Evolutionary conservation across 92 coral and sea anemone genomes (phyloP), one percentile per base, ranked within the genome.

Genomic region (Scolanthus callimorphus): DNA sequence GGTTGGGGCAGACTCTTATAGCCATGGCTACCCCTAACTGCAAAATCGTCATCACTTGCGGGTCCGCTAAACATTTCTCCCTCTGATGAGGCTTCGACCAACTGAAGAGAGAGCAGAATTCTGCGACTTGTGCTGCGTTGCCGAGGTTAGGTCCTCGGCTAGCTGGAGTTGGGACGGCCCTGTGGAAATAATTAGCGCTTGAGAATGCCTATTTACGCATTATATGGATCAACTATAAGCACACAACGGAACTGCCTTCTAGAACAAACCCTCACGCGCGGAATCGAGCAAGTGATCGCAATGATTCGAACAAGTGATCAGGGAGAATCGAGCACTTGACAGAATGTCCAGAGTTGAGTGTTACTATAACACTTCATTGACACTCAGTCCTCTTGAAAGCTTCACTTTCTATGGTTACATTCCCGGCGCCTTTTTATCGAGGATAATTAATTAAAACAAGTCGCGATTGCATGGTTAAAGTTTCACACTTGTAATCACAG

Each of bases 21-120:
- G 96, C 97, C 44, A 75, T 69, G 20, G 69, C 81, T 0, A 91
- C 89, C 17, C 96, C 97, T 52, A 63, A 56, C 24, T 73, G 85
- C 8, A 89, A 79, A 37, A 62, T 67, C 0, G 68, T 49, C 62
- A 90, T 78, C 23, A 73, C 26, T n/a, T 57, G 27, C 15, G 96
- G 91, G 3, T 65, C 39, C 2, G 48, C 41, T 9, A 52, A 24
- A 59, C 97, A 91, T 41, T 80, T 62, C 39, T 21, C 62, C 39
- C 39, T 59, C 53, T 91, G 91, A 31, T 57, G 70, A 20, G 79
- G 79, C 45, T 73, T 78, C 59, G 88, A 67, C 97, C 96, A 83
- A 1, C 80, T 49, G 71, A 69, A 64, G 31, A 67, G 34, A 1
- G 76, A 39, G 31, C 94, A 85, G 47, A 67, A 79, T 17, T 54